Evolutionary conservation across 2,113 vertebrate species (phyloP).

Genomic region (Apistogramma diplotaenia): DNA sequence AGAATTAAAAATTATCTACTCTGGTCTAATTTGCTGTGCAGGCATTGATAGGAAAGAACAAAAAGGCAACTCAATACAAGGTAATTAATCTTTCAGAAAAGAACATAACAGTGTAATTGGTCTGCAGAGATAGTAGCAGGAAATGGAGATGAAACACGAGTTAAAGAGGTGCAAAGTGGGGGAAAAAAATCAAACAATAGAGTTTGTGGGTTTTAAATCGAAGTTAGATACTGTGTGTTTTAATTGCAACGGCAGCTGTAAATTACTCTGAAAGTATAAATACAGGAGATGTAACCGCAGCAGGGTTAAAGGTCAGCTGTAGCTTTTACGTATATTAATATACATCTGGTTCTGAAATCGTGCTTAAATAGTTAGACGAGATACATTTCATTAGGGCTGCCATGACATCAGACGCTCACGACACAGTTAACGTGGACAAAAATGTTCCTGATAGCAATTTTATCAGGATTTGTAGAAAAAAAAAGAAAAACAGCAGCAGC

Average conservation of each 20-base stretch:
- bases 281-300: background rate
- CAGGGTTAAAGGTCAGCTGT: background rate
- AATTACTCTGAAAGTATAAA: background rate
- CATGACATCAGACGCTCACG: background rate
- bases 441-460: background rate
- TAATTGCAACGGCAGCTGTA: background rate
- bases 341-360: background rate
- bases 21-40: background rate
- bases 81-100: conserved; percentile 3
- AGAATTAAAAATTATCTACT: background rate
- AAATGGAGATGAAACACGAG: background rate
- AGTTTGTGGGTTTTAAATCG: background rate
- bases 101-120: conserved; percentile 1
- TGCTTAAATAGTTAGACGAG: too few species aligned
- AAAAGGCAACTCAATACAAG: background rate
- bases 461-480: background rate
- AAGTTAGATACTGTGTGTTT: background rate
- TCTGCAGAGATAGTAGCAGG: background rate
- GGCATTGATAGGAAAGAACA: conserved; percentile 1
- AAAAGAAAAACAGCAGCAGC: accelerated
- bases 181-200: background rate
- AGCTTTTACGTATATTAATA: background rate
- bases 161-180: background rate
- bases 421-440: too few species aligned
- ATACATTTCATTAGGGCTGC: background rate